phyloP scores from a whole-genome alignment of 2,888 invertebrate species.

The Ophion slaviceki region DNA sequence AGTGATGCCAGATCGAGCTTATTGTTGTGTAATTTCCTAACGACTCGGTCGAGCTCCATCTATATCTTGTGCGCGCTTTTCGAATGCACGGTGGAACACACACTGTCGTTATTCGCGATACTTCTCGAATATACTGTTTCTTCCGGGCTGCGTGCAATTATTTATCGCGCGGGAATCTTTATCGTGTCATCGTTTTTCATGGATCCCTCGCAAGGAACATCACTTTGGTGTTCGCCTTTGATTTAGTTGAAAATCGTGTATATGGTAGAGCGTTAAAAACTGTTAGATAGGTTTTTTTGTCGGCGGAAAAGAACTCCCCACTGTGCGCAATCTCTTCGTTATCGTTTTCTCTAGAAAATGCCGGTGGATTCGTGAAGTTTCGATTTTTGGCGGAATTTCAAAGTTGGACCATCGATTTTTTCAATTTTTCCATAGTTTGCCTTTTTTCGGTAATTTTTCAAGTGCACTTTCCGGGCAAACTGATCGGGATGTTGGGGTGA shows the following conservation, averaged over 20 bases:
- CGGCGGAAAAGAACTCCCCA: no score
- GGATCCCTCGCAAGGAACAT: neutral
- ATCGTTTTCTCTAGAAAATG: no score
- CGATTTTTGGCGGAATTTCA: no score
- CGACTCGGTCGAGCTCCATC: constrained; percentile 44
- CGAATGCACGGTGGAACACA: constrained; percentile 21
- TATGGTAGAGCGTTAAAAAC: no score
- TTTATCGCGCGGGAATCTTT: neutral
- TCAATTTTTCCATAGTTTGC: no score
- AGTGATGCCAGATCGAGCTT: constrained; percentile 65
- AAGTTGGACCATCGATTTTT: no score
- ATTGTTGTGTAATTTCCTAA: constrained; percentile 71
- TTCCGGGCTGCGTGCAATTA: neutral
- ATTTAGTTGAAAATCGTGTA: neutral
- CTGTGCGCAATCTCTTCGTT: no score
- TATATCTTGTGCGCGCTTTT: constrained; percentile 3
- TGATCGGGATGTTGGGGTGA: no score
- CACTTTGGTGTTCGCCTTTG: neutral
- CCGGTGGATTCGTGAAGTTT: no score
- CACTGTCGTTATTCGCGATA: constrained; percentile 13
- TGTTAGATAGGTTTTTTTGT: no score
- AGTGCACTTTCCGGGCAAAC: no score
- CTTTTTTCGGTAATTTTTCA: no score
- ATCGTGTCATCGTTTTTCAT: neutral
- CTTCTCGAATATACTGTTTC: constrained; percentile 28